A percentile compares a stretch with the other conserved stretches of the same genome.
phyloP scores from a whole-genome alignment of 2,113 vertebrate species.

The Chloropsis hardwickii region DNA sequence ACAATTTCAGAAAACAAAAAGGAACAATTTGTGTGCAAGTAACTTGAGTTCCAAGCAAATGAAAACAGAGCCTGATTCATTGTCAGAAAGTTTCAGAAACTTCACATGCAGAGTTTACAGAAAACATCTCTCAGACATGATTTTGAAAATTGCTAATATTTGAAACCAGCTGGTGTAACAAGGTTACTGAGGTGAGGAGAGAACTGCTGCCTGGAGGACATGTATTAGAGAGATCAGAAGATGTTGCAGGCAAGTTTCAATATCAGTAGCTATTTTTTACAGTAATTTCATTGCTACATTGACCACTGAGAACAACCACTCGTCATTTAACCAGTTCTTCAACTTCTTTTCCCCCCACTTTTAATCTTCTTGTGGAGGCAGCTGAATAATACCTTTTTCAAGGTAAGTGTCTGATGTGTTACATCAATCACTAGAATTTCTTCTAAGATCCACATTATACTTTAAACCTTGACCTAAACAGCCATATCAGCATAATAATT shows the following conservation, averaged over 20 bases:
- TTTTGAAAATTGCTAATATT: slow-evolving; percentile 55
- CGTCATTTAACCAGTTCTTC: slow-evolving; percentile 38
- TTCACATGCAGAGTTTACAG: slow-evolving; percentile 7
- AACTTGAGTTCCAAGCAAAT: neutral
- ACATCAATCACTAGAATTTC: slow-evolving; percentile 34
- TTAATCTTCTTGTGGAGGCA: slow-evolving; percentile 52
- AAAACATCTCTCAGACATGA: slow-evolving; percentile 18
- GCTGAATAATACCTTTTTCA: slow-evolving; percentile 38
- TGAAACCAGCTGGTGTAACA: slow-evolving; percentile 51
- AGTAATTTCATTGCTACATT: slow-evolving; percentile 59
- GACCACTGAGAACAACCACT: slow-evolving; percentile 48
- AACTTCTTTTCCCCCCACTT: slow-evolving; percentile 18
- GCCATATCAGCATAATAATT: slow-evolving; percentile 34
- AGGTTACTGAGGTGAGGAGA: slow-evolving; percentile 53
- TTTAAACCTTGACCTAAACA: slow-evolving; percentile 63
- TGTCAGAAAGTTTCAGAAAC: slow-evolving; percentile 42
- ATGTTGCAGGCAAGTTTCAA: slow-evolving; percentile 54
- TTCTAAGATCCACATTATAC: slow-evolving; percentile 45
- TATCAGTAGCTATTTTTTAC: slow-evolving; percentile 56
- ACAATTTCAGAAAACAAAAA: neutral
- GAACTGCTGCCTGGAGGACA: slow-evolving; percentile 47
- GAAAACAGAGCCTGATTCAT: neutral
- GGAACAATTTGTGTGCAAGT: neutral
- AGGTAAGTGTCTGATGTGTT: slow-evolving; percentile 41
- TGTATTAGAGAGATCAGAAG: slow-evolving; percentile 40